phyloP scores from a whole-genome alignment of 2,113 vertebrate genomes.

The Forbesichthys agassizii region DNA sequence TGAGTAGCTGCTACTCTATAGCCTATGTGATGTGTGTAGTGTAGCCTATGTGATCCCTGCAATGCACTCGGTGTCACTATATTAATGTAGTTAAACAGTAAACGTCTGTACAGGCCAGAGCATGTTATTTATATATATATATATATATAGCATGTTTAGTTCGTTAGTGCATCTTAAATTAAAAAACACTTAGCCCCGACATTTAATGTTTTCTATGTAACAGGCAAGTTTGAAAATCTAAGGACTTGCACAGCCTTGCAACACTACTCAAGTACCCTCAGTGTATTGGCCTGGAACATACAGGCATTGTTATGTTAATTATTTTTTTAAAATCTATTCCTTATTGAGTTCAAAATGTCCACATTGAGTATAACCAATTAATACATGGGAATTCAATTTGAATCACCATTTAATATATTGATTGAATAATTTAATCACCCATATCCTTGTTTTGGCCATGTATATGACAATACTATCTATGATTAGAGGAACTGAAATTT shows the following conservation, averaged over 20 bases:
- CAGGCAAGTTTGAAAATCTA: no score
- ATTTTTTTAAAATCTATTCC: no score
- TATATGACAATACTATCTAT: not conserved
- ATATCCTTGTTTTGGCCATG: slow-evolving; percentile 14
- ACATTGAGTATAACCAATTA: not conserved
- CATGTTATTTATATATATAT: no score
- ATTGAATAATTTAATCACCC: no score
- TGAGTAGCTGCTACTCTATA: slow-evolving; percentile 45
- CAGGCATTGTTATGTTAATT: not conserved
- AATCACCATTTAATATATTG: no score
- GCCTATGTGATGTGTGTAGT: not conserved
- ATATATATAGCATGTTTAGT: no score
- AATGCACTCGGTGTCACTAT: not conserved
- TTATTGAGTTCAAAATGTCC: not conserved
- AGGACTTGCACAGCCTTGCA: not conserved
- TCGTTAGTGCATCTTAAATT: no score
- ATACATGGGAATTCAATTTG: no score
- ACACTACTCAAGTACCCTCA: slow-evolving; percentile 10
- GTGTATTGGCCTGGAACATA: slow-evolving; percentile 2
- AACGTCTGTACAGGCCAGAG: no score
- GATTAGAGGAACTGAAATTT: slow-evolving; percentile 48
- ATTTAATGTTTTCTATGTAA: no score
- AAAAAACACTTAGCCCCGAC: no score
- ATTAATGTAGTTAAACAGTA: no score
- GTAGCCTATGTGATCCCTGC: not conserved